Evolutionary conservation across 92 coral and sea anemone genomes (phyloP).

Genomic region (Phymanthus crucifer): DNA sequence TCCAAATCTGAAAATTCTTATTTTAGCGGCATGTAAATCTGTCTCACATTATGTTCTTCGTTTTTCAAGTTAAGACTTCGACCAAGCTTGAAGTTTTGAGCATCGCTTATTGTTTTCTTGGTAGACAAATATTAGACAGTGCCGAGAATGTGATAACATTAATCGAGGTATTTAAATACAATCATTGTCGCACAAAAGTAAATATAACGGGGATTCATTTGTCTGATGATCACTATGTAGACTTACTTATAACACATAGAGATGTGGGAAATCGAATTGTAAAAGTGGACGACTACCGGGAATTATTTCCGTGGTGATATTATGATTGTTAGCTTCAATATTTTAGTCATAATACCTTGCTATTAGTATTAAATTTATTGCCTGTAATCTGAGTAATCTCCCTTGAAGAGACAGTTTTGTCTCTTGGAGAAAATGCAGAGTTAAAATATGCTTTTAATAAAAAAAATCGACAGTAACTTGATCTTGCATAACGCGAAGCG

Average conservation of each 20-base stretch:
- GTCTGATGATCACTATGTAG: not conserved
- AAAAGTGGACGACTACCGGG: not conserved
- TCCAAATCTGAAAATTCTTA: not conserved
- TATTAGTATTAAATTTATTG: not conserved
- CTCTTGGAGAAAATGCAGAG: too few relatives aligned
- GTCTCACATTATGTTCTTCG: not conserved
- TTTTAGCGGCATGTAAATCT: not conserved
- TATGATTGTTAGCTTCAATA: not conserved
- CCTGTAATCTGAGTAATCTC: not conserved
- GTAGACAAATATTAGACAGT: conserved; percentile 4
- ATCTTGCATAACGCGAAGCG: too few relatives aligned
- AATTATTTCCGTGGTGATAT: not conserved
- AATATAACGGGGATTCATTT: not conserved
- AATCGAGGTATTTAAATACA: not conserved
- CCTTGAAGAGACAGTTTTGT: too few relatives aligned
- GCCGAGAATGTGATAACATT: not conserved
- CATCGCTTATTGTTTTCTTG: not conserved
- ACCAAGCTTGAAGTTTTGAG: not conserved
- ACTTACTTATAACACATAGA: not conserved
- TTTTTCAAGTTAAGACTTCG: not conserved
- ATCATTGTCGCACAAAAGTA: not conserved
- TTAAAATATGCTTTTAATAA: too few relatives aligned
- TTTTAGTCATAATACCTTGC: too few relatives aligned
- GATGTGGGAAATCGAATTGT: not conserved
- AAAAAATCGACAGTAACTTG: too few relatives aligned